A percentile compares a stretch with the other conserved stretches of the same genome.
Conservation (phyloP, 2,797 vertebrate genomes). For the Heliangelus exortis region DNA sequence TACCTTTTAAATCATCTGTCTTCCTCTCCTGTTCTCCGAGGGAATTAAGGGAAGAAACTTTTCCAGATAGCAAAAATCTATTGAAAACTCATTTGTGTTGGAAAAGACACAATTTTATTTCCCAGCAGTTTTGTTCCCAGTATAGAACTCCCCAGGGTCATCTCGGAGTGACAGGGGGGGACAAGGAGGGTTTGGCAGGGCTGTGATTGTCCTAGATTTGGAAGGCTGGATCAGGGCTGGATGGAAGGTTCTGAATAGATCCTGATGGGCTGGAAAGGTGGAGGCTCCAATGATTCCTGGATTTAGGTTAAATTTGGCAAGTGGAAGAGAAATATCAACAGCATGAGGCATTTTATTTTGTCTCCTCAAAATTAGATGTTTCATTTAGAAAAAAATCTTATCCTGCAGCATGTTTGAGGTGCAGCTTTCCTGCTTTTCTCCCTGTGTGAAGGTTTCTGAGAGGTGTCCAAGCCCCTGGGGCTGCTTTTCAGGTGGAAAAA, state of each 20-base stretch:
- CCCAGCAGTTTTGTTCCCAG: background rate
- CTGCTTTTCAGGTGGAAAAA: background rate
- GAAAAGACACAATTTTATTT: background rate
- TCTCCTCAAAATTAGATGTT: background rate
- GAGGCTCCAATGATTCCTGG: background rate
- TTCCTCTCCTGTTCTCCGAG: background rate
- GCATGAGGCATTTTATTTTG: background rate
- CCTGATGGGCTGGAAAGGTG: background rate
- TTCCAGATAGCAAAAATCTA: background rate
- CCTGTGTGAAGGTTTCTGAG: background rate
- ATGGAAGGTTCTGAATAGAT: background rate
- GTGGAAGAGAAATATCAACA: conserved; percentile 23
- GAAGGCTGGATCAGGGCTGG: background rate
- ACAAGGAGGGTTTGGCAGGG: background rate
- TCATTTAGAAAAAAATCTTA: conserved; percentile 17
- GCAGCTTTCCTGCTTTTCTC: background rate
- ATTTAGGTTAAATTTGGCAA: background rate
- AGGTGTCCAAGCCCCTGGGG: background rate
- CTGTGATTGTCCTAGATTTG: background rate
- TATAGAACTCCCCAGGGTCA: background rate
- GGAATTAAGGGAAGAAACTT: background rate
- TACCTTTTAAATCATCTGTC: conserved; percentile 15
- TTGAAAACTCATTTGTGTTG: background rate
- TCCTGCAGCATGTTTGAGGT: background rate
- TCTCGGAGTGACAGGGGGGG: background rate